Percentiles rank a stretch among this genome's conserved stretches.
Evolutionary conservation across 1,140 invertebrate genomes (phyloP).

Genomic region (Wasmannia auropunctata): DNA sequence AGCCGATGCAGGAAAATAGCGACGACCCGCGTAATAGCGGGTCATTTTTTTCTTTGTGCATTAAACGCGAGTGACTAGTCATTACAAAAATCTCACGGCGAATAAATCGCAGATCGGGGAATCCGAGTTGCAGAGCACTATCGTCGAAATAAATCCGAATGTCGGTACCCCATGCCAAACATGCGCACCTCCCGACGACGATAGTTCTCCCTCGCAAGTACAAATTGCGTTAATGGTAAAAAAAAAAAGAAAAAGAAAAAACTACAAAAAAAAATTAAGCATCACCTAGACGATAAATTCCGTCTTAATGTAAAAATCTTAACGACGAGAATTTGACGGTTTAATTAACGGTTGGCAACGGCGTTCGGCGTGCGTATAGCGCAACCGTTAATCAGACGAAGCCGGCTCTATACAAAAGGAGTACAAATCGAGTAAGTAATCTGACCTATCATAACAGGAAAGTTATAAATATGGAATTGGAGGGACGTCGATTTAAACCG

Average conservation of each 20-base stretch:
- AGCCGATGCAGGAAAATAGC: slow-evolving; percentile 17
- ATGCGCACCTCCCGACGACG: not conserved
- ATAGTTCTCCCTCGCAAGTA: slow-evolving; percentile 41
- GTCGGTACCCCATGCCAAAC: not conserved
- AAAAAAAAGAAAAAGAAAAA: slow-evolving; percentile 35
- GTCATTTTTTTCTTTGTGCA: slow-evolving; percentile 10
- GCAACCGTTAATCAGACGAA: slow-evolving; percentile 11
- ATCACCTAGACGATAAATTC: slow-evolving; percentile 4
- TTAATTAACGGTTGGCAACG: not conserved
- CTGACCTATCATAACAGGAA: not conserved
- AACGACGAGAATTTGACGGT: not conserved
- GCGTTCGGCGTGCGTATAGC: not conserved
- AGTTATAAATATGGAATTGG: slow-evolving; percentile 38
- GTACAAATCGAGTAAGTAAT: slow-evolving; percentile 33
- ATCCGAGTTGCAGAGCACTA: slow-evolving; percentile 50
- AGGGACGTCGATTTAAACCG: not conserved
- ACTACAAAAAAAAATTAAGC: slow-evolving; percentile 9
- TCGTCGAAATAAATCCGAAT: slow-evolving; percentile 37
- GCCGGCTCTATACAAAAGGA: slow-evolving; percentile 6
- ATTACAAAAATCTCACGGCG: slow-evolving; percentile 64
- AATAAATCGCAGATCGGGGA: slow-evolving; percentile 33
- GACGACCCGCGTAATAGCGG: slow-evolving; percentile 18
- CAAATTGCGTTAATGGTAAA: slow-evolving; percentile 27
- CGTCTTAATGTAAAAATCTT: slow-evolving; percentile 15
- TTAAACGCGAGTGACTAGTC: slow-evolving; percentile 69